Conservation (phyloP, 2,797 vertebrate species). For the Lutjanus argentimaculatus region DNA sequence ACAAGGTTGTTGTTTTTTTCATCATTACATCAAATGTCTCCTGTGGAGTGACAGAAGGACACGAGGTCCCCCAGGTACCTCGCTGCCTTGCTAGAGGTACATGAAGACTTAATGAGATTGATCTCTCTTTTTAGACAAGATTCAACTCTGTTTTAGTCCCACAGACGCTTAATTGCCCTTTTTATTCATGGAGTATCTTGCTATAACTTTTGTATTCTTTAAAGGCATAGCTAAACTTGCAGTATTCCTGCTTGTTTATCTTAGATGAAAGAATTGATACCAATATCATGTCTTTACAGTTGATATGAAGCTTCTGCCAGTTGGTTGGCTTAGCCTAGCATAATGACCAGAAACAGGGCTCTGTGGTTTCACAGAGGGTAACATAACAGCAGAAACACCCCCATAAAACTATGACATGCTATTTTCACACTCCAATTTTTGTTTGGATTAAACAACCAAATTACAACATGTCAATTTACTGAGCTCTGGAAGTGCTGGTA, state of each 20-base stretch:
- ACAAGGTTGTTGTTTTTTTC: slow-evolving; percentile 8
- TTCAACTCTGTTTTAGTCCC: slow-evolving; percentile 1
- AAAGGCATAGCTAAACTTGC: neutral
- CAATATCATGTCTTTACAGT: neutral
- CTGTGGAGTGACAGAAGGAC: slow-evolving; percentile 52
- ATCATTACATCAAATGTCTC: slow-evolving; percentile 36
- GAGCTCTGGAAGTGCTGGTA: neutral
- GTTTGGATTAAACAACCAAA: neutral
- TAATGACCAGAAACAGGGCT: neutral
- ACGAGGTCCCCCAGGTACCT: slow-evolving; percentile 33
- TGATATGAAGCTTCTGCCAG: neutral
- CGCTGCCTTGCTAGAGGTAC: neutral
- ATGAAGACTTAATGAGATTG: slow-evolving; percentile 52
- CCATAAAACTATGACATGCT: neutral
- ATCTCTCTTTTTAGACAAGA: slow-evolving; percentile 3
- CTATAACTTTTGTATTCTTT: slow-evolving; percentile 8
- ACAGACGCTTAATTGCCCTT: neutral
- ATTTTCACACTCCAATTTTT: neutral
- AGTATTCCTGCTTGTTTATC: neutral
- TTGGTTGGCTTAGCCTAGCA: neutral
- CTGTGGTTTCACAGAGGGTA: neutral
- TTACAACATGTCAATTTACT: neutral
- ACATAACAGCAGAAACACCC: neutral
- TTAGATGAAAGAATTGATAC: neutral
- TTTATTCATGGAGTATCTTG: neutral